phyloP scores from a whole-genome alignment of 2,797 vertebrate genomes.

The Sebastes hubbsi region DNA sequence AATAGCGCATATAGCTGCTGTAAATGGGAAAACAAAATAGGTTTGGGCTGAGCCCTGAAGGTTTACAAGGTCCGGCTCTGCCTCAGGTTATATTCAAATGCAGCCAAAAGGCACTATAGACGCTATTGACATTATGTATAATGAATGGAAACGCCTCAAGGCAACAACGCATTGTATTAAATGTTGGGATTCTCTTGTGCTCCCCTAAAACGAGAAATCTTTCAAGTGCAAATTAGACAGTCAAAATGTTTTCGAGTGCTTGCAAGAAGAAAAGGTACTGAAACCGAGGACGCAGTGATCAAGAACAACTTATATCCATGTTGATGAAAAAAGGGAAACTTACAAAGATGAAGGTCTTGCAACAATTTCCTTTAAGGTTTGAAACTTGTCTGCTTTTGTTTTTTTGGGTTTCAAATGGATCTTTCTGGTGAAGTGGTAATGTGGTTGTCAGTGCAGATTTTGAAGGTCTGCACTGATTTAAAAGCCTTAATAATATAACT shows the following conservation, averaged over 20 bases:
- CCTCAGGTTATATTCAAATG: no score
- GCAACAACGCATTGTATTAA: not conserved
- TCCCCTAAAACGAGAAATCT: not conserved
- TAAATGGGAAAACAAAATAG: no score
- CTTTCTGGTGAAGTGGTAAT: not conserved
- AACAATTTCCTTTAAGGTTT: not conserved
- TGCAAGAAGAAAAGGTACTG: not conserved
- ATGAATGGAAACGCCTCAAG: not conserved
- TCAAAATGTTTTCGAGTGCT: not conserved
- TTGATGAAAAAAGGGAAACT: not conserved
- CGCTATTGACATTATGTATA: not conserved
- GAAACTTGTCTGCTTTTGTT: not conserved
- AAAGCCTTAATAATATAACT: not conserved
- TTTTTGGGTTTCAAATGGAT: not conserved
- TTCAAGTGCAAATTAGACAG: slow-evolving; percentile 15
- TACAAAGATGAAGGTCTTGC: not conserved
- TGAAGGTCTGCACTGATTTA: slow-evolving; percentile 13
- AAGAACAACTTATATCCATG: not conserved
- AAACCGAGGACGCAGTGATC: not conserved
- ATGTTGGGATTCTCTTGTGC: not conserved
- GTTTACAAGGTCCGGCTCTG: no score
- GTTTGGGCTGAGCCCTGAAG: no score
- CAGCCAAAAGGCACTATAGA: not conserved
- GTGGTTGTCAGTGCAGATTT: slow-evolving; percentile 5
- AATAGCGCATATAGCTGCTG: no score